Base-by-base conservation (phyloP, 2,888 invertebrate species). In the Himalopsyche kuldschensis region DNA sequence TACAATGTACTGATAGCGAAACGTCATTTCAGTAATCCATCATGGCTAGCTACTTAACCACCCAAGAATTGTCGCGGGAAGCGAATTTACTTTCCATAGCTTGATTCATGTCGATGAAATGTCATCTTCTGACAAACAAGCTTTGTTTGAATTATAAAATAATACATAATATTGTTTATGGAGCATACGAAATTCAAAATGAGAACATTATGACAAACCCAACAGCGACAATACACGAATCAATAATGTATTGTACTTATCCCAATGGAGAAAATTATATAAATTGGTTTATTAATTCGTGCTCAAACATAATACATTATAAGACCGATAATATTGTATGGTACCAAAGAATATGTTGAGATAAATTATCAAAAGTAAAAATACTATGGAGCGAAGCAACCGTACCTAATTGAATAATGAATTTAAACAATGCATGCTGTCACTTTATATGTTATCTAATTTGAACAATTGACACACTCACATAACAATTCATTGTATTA, bases 321-420 rank as follows among this genome's bases (percentile, higher is more conserved):
- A 3, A 10, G 24, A 27, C 15, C 11, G 30, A 27, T 69, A 4
- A 27, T 15, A 30, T 20, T 30, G 30, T 30, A 27, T 1, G 15
- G 11, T 30, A 1, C 10, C 10, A 69, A 27, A 69, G 8, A 8
- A 55, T 55, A 15, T 30, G 11, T 30, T 20, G 69, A 4, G 15
- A 11, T 27, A 27, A 69, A 27, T 27, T 27, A 69, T 15, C 11
- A 20, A 69, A 69, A 30, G 69, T 8, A 69, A 69, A 27, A 69
- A 27, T 2, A 27, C 15, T 11, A 8, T 27, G 6, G 20, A 41
- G 8, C 2, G 35, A 41, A 15, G 11, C 6, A 11, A 15, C 27
- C 5, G 69, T 24, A n/a, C 41, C 17, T 75, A 31, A 76, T 81
- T 81, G 76, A 77, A 81, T 77, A 78, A 81, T 81, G 31, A 78